Base-by-base conservation (phyloP, 2,888 invertebrate species). In the Erebia ligea region DNA sequence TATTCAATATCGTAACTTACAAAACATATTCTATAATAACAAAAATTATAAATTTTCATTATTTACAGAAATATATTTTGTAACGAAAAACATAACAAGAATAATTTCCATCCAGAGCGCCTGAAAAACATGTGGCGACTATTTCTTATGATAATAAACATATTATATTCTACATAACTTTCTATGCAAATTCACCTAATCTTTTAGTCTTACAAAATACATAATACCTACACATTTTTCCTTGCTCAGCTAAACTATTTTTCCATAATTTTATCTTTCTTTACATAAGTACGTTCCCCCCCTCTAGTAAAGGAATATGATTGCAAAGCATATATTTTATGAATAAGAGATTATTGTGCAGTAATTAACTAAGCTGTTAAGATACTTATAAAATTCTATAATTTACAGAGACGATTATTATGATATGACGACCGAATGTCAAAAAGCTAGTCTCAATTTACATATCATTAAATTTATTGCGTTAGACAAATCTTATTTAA, bases 281-380 rank as follows among this genome's bases (percentile, higher is more conserved):
- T 17, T 17, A 8, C n/a, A 3, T 17, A 62, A 62, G 1, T 62
- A 62, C 17, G 21, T 25, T 25, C 56, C 48, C 67, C 42, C 17
- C 17, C 58, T 85, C 88, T 91, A 91, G 91, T 91, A 92, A 92
- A 91, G 92, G 90, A 90, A 92, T 91, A 91, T 90, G 91, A 88
- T 82, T 65, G 70, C 63, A 34, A 52, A 67, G 67, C 56, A 52
- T 65, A 67, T 64, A 58, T 64, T 52, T 45, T 54, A 21, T 59
- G 62, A 70, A 69, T 61, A 63, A 59, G 56, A 54, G 62, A 66
- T 62, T 69, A 64, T 58, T 63, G 56, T 62, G 25, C 64, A 57
- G 56, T 66, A 45, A 59, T n/a, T 17, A 52, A 52, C 54, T 19
- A 65, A 34, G 64, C 65, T 21, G 45, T 69, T 62, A 63, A 40